phyloP scores from a whole-genome alignment of 2,797 vertebrate genomes.

The Euthynnus affinis region DNA sequence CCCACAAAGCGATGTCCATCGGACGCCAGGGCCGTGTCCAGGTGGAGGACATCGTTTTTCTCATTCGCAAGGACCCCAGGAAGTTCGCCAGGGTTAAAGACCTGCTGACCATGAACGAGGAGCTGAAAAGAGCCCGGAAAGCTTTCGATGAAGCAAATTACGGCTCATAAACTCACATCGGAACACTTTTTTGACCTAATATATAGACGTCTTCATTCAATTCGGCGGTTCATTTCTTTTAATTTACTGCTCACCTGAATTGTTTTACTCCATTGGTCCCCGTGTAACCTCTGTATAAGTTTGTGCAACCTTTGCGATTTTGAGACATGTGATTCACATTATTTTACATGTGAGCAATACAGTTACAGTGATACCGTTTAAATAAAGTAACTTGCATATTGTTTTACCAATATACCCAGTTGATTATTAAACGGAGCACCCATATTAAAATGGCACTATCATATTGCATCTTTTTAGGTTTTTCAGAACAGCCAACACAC shows the following conservation, averaged over 20 bases:
- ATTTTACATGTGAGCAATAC: no score
- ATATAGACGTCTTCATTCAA: no score
- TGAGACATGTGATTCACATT: background rate
- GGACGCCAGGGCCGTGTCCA: constrained; percentile 97
- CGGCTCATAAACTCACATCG: constrained; percentile 84
- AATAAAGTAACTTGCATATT: constrained; percentile 48
- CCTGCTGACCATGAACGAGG: constrained; percentile 98
- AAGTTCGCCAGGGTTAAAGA: constrained; percentile 98
- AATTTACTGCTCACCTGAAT: no score
- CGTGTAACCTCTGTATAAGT: no score
- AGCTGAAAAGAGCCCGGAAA: constrained; percentile 96
- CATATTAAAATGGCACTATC: background rate
- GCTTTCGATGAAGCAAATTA: constrained; percentile 99
- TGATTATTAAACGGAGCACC: background rate
- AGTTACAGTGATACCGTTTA: no score
- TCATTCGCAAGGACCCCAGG: constrained; percentile 96
- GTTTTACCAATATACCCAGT: background rate
- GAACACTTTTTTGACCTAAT: background rate
- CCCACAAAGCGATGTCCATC: constrained; percentile 98
- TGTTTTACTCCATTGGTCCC: background rate
- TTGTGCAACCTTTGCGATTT: background rate
- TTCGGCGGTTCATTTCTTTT: background rate
- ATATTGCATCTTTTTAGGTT: background rate
- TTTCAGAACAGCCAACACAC: background rate
- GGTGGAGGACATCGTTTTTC: constrained; percentile 98